These are phyloP conservation scores for Bambusicola thoracicus DNA, from an alignment of 2,113 vertebrate genomes.

Conservation along the genomic window DNA sequence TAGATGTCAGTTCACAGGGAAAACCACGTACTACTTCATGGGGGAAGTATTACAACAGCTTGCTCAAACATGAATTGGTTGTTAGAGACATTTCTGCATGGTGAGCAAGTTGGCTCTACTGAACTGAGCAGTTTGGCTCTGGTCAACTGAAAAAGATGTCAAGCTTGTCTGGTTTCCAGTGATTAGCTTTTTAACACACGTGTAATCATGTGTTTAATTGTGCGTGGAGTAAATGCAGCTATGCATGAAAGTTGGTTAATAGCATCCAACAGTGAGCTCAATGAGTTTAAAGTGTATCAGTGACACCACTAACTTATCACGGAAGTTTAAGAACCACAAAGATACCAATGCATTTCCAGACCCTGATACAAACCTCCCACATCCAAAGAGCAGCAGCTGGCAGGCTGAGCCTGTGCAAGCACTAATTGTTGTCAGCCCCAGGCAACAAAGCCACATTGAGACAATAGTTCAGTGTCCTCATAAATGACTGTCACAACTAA, in stretches of 20 bases:
- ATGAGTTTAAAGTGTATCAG: not conserved
- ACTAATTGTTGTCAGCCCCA: not conserved
- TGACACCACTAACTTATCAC: not conserved
- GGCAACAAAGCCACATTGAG: not conserved
- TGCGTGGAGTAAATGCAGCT: not conserved
- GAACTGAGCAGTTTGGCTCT: not conserved
- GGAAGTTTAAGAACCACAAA: not conserved
- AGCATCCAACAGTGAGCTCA: not conserved
- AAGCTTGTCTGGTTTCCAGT: not conserved
- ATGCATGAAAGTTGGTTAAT: not conserved
- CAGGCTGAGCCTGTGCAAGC: not conserved
- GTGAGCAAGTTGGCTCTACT: not conserved
- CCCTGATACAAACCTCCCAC: not conserved
- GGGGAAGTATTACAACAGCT: not conserved
- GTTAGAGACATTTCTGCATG: not conserved
- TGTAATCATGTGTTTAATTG: not conserved
- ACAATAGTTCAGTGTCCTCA: not conserved
- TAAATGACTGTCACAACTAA: not conserved
- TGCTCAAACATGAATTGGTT: not conserved
- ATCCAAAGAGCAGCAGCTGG: not conserved
- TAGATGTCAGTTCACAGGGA: not conserved
- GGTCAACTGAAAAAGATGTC: not conserved
- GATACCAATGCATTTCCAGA: not conserved
- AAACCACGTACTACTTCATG: accelerated
- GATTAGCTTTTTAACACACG: not conserved